Base-by-base conservation (phyloP, 2,888 invertebrate species). In the Nemoura dubitans region DNA sequence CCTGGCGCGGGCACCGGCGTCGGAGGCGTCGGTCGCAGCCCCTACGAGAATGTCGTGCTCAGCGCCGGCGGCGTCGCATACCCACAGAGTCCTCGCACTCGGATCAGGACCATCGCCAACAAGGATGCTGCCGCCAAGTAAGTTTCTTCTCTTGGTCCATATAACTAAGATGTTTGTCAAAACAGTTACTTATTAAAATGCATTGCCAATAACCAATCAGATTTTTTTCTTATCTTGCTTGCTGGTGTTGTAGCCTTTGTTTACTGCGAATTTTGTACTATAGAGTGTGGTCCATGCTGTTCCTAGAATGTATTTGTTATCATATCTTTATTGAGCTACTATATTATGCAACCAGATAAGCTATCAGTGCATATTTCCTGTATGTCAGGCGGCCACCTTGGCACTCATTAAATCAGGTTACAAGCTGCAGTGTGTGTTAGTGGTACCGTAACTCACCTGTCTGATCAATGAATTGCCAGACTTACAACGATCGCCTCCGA, bases 1-100 rank as follows among this genome's bases (percentile, higher is more conserved):
- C 76, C 28, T 2, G 43, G 27, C 25, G 27, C 76, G 21, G n/a
- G n/a, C 7, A 25, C 27, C 0, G 29, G 29, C 76, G 76, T 76
- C 76, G 76, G 76, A 5, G 76, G 21, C 28, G 26, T 86, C 76
- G 83, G 86, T 26, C 87, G 89, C 86, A 89, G 89, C 87, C 89
- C 91, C 0, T 91, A 91, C 87, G 91, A 91, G 88, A 92, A 91
- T 86, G 89, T 90, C 5, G 89, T 89, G 77, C 88, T 89, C 87
- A 85, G 86, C 86, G 86, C 87, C n/a, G 87, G 87, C 21, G 87
- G 85, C 86, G 87, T 88, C 36, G 89, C 88, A 30, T 89, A 89
- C 87, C 90, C 90, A 21, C 91, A 91, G 87, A 91, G 91, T 88
- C 92, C 91, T 0, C 89, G 91, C 86, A 90, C 90, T 0, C 88